phyloP scores from a whole-genome alignment of 2,113 vertebrate genomes.

The Podocnemis expansa region DNA sequence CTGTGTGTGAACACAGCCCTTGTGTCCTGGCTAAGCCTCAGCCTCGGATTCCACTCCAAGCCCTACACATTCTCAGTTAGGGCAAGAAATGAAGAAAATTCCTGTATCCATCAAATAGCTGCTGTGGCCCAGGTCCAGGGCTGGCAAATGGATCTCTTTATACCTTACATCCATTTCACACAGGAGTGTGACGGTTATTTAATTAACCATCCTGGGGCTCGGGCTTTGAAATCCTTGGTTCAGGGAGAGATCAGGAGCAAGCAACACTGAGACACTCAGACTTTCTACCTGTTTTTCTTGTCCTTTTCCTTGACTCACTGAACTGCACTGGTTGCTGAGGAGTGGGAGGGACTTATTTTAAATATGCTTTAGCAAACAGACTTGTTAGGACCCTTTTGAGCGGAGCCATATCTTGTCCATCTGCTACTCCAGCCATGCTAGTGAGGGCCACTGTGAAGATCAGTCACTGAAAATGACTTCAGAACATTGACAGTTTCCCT shows the following conservation, averaged over 20 bases:
- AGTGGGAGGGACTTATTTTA: not conserved
- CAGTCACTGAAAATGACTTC: not conserved
- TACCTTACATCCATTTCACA: not conserved
- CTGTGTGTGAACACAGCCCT: no score
- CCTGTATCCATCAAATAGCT: not conserved
- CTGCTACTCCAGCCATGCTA: not conserved
- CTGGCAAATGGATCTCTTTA: not conserved
- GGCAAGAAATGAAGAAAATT: not conserved
- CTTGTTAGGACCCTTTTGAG: rapidly evolving
- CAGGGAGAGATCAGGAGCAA: not conserved
- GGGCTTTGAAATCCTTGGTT: not conserved
- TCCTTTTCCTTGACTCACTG: not conserved
- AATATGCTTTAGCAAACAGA: not conserved
- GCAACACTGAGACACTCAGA: not conserved
- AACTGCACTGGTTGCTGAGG: not conserved
- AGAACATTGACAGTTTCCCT: not conserved
- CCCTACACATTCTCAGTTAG: not conserved
- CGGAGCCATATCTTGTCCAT: rapidly evolving
- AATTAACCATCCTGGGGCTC: not conserved
- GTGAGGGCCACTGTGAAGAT: not conserved
- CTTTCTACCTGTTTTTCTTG: not conserved
- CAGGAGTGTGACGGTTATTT: not conserved
- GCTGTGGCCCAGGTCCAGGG: not conserved
- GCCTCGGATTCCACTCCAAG: rapidly evolving
- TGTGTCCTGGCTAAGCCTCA: not conserved